These are phyloP conservation scores for Heliothis subflexa DNA, from an alignment of 1,140 invertebrate species.

Conservation along the genomic window DNA sequence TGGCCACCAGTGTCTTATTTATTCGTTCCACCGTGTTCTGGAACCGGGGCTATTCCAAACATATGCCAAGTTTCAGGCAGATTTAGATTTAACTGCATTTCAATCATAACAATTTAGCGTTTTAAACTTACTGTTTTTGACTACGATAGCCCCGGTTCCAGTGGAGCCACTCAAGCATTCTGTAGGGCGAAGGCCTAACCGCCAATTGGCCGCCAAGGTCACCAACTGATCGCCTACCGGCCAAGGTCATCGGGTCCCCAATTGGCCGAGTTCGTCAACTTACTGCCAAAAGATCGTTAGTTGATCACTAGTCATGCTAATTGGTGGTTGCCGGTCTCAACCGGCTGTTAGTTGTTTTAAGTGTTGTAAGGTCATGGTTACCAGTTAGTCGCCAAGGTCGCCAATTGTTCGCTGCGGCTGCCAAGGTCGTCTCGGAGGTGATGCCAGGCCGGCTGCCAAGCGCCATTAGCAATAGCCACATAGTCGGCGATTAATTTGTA, in stretches of 20 bases:
- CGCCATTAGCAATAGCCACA: slow-evolving; percentile 80
- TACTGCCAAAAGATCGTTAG: slow-evolving; percentile 52
- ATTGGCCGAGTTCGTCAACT: slow-evolving; percentile 49
- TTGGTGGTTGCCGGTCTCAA: slow-evolving; percentile 42
- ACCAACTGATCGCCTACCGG: slow-evolving; percentile 42
- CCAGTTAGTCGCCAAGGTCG: slow-evolving; percentile 51
- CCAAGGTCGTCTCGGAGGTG: slow-evolving; percentile 48
- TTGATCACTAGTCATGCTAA: slow-evolving; percentile 49
- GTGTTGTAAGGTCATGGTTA: slow-evolving; percentile 42
- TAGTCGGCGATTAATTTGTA: slow-evolving; percentile 83
- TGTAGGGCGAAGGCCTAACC: slow-evolving; percentile 16
- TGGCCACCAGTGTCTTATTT: slow-evolving; percentile 1
- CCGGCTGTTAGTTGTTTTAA: slow-evolving; percentile 47
- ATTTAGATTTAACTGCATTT: neutral
- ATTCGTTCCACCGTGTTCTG: neutral
- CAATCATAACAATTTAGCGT: neutral
- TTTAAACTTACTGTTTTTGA: neutral
- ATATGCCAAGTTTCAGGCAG: neutral
- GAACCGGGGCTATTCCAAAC: slow-evolving; percentile 11
- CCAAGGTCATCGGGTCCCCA: slow-evolving; percentile 31
- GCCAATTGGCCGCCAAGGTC: slow-evolving; percentile 44
- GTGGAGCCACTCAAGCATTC: neutral
- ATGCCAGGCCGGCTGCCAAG: slow-evolving; percentile 50
- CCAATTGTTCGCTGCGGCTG: slow-evolving; percentile 44
- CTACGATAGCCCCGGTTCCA: neutral